Evolutionary conservation across 2,888 invertebrate genomes (phyloP).

Genomic region (Calameuta filiformis): DNA sequence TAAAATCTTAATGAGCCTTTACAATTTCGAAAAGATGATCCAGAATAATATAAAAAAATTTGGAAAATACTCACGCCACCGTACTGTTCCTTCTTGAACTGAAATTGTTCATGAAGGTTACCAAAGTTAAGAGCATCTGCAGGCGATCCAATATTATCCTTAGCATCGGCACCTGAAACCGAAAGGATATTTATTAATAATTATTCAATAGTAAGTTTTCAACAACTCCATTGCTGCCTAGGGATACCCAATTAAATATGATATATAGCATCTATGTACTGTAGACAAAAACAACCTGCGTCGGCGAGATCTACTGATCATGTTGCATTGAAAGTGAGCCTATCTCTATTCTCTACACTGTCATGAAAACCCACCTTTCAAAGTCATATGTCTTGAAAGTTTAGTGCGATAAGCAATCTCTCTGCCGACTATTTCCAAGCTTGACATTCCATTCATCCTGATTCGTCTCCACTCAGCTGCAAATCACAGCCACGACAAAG

Average conservation of each 20-base stretch:
- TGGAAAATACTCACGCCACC: conserved; percentile 48
- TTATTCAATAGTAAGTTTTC: neutral
- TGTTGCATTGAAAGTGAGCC: neutral
- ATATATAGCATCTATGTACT: neutral
- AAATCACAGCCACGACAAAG: conserved; percentile 52
- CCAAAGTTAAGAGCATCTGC: conserved; percentile 59
- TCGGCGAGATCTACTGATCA: neutral
- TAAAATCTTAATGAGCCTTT: conserved; percentile 9
- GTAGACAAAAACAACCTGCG: neutral
- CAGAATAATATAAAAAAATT: neutral
- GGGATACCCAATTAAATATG: neutral
- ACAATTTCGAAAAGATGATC: neutral
- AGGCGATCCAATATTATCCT: conserved; percentile 70
- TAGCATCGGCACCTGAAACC: conserved; percentile 67
- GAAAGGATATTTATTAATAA: neutral
- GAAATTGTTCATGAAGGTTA: conserved; percentile 63
- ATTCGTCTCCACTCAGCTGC: conserved; percentile 61
- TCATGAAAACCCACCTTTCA: conserved; percentile 52
- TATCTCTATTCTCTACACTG: neutral
- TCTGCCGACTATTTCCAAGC: conserved; percentile 46
- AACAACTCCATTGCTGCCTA: neutral
- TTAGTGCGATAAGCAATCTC: conserved; percentile 49
- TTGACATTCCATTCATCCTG: conserved; percentile 48
- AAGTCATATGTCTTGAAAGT: conserved; percentile 29
- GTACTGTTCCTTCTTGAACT: conserved; percentile 56